Base-by-base conservation (phyloP, 2,113 vertebrate species). In the Sander lucioperca region DNA sequence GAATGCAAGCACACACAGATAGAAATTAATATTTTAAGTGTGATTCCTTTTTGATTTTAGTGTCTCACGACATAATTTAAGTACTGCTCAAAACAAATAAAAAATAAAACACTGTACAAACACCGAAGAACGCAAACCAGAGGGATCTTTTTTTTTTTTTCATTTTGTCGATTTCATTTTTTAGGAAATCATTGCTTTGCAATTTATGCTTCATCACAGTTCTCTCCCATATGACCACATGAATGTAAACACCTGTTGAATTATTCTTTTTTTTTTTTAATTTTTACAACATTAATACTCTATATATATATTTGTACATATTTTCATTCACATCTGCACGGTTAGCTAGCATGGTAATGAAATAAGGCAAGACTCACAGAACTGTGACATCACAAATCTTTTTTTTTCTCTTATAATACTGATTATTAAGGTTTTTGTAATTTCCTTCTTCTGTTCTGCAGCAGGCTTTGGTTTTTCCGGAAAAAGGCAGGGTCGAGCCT, bases 41-140 rank as follows among this genome's bases (percentile, higher is more conserved):
- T 96, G 96, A 97, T 96, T 96, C 88, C 94, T 84, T 92, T 95
- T 93, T 97, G 97, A 99, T 99, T 99, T 98, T 98, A 98, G 97
- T 97, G 98, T 99, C 97, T 99, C 98, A 97, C 97, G 97, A 99
- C 97, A 97, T 98, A 96, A 97, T 96, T 94, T 97, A 97, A 96
- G 96, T 94, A 96, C 95, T 96, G 95, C 94, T 95, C 93, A 91
- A 96, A 94, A 95, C 94, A 96, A 95, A 92, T 85, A 90, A 62
- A 76, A 91, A 90, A 87, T 74, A 78, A 87, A 94, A 93, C 92
- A 95, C 94, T 95, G 93, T 97, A 97, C 96, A 93, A 83, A 94
- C 94, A 95, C 94, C 94, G 91, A 95, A 96, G 58, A 92, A 95
- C 93, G 72, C 89, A 94, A 94, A 94, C 83, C 79, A 91, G 85